Evolutionary conservation across 2,888 invertebrate species (phyloP).

Genomic region (Heteromurus nitidus): DNA sequence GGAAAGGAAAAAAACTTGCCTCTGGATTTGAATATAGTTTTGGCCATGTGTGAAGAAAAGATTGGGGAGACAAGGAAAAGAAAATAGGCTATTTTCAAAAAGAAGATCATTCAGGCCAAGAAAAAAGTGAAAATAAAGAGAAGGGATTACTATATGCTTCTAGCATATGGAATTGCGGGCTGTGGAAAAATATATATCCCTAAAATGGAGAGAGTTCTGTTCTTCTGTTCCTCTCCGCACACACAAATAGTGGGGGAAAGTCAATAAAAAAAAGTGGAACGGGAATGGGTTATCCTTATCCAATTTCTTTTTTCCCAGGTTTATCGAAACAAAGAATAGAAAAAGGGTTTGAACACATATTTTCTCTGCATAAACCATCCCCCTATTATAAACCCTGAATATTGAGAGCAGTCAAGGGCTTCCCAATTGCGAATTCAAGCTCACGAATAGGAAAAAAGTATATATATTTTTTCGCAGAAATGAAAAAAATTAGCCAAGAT

Average conservation of each 20-base stretch:
- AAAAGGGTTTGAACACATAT: neutral
- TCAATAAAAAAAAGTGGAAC: conserved; percentile 1
- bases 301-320: too few relatives aligned
- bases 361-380: neutral
- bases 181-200: neutral
- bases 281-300: neutral
- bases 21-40: conserved; percentile 46
- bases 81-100: conserved; percentile 5
- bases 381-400: neutral
- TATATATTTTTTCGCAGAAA: neutral
- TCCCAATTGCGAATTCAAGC: neutral
- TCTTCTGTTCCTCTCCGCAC: too few relatives aligned
- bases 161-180: conserved; percentile 7
- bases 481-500: neutral
- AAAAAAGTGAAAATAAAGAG: too few relatives aligned
- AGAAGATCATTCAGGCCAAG: neutral
- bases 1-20: neutral
- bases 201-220: neutral
- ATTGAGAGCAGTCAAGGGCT: neutral
- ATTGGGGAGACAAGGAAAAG: neutral
- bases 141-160: too few relatives aligned
- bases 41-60: conserved; percentile 38
- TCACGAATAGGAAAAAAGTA: neutral
- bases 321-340: too few relatives aligned
- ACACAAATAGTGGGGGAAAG: neutral